These are phyloP conservation scores for Eurypyga helias DNA, from an alignment of 2,113 vertebrate species.

Conservation along the genomic window DNA sequence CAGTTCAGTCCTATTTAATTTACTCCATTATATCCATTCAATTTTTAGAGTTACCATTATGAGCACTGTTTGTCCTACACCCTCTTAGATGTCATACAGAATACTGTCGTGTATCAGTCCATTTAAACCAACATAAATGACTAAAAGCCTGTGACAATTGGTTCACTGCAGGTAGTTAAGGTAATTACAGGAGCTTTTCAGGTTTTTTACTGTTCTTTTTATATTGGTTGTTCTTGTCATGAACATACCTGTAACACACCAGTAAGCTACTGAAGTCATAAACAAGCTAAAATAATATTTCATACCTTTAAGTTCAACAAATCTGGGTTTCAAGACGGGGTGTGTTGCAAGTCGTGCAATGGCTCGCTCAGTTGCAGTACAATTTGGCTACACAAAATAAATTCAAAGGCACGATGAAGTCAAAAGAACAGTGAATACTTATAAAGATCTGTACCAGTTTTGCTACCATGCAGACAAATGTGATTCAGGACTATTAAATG, in stretches of 20 bases:
- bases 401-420: neutral
- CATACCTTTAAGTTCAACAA: conserved; percentile 84
- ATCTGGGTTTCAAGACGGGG: conserved; percentile 85
- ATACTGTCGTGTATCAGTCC: neutral
- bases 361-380: conserved; percentile 83
- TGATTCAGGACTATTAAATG: neutral
- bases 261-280: neutral
- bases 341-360: conserved; percentile 87
- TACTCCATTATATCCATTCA: neutral
- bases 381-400: conserved; percentile 74
- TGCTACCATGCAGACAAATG: neutral
- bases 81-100: neutral
- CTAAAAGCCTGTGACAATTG: neutral
- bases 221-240: neutral
- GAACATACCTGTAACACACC: neutral
- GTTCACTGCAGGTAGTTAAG: neutral
- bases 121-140: neutral
- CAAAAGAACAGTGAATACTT: neutral
- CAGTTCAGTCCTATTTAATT: neutral
- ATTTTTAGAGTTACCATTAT: neutral
- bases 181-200: neutral
- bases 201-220: neutral
- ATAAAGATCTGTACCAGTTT: neutral
- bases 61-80: neutral
- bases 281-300: neutral